Base-by-base conservation (phyloP, 2,888 invertebrate species). In the Tinea pellionella region DNA sequence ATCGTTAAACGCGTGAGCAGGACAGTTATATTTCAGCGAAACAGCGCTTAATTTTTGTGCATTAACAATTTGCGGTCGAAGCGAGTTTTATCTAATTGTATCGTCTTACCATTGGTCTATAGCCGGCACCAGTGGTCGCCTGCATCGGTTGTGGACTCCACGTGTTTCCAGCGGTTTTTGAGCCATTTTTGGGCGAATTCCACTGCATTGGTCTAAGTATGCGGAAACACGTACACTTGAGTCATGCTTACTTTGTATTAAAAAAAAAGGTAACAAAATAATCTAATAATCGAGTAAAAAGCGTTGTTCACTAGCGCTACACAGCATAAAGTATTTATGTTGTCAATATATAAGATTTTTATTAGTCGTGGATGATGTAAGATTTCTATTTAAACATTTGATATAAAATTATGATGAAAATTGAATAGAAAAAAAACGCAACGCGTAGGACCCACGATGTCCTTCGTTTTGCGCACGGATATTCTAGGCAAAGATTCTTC, bases 91-190 rank as follows among this genome's bases (percentile, higher is more conserved):
- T 24, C 24, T 24, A 24, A 24, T 6, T 2, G 6, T 6, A 37
- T 12, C 1, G 1, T 63, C 91, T 90, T 89, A 93, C 95, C 95
- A 95, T 95, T 63, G 95, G 95, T 79, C 94, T 90, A 85, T 95
- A 95, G 68, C 94, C 94, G 63, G 93, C 94, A 69, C 95, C 94
- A 61, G 95, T 95, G 64, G 95, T 95, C 62, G 94, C 94, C 69
- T 94, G 94, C 92, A 95, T 94, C 42, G 95, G 95, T 80, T 96
- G 95, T 64, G 95, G 95, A 68, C 91, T 93, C 96, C 95, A 96
- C 66, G 92, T 91, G 70, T 89, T 89, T 58, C 81, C 88, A 67
- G 93, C 93, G 42, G 93, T 89, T 88, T 95, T 95, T 65, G 94
- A 92, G 62, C 92, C 91, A 80, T 94, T 94, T 89, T 95, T 95